A percentile compares a stretch with the other conserved stretches of the same genome.
Conservation (phyloP, 2,797 vertebrate species). For the Melanotaenia nigrans region DNA sequence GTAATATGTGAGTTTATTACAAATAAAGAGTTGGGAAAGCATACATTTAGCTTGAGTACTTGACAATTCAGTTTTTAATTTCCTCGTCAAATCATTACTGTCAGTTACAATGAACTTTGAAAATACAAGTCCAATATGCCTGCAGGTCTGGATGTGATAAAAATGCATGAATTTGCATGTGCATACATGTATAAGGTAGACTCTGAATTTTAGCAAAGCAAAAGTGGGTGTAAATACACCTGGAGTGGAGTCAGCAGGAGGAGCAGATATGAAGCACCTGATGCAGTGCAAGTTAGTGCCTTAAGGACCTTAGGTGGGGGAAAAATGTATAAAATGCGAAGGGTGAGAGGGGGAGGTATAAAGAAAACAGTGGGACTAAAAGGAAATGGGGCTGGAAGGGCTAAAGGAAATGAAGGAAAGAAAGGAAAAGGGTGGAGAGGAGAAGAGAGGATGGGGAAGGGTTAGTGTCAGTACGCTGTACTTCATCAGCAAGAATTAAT, state of each 20-base stretch:
- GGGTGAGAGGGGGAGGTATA: conserved; percentile 3
- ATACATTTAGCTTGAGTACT: conserved; percentile 10
- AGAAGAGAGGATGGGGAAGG: background rate
- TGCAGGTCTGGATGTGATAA: conserved; percentile 21
- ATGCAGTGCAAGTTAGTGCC: conserved; percentile 45
- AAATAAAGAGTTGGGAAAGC: background rate
- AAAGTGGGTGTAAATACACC: conserved; percentile 54
- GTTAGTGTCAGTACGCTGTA: conserved; percentile 33
- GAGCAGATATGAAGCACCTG: conserved; percentile 42
- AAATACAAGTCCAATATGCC: background rate
- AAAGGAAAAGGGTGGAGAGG: conserved; percentile 10
- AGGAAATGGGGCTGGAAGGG: conserved; percentile 42
- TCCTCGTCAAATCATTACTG: conserved; percentile 20
- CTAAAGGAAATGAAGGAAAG: conserved; percentile 23
- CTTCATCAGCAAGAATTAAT: conserved; percentile 62
- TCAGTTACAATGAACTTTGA: background rate
- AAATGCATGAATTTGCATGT: background rate
- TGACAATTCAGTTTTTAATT: conserved; percentile 38
- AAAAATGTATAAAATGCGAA: conserved; percentile 17
- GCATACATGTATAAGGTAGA: conserved; percentile 13
- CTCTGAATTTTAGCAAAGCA: conserved; percentile 46
- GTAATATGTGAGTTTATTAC: conserved; percentile 7
- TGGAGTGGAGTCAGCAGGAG: conserved; percentile 49
- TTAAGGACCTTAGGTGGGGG: conserved; percentile 59
- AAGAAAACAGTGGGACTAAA: conserved; percentile 39